These are phyloP conservation scores for Mesochorus sp. DNA, from an alignment of 2,888 invertebrate genomes.

Conservation along the genomic window DNA sequence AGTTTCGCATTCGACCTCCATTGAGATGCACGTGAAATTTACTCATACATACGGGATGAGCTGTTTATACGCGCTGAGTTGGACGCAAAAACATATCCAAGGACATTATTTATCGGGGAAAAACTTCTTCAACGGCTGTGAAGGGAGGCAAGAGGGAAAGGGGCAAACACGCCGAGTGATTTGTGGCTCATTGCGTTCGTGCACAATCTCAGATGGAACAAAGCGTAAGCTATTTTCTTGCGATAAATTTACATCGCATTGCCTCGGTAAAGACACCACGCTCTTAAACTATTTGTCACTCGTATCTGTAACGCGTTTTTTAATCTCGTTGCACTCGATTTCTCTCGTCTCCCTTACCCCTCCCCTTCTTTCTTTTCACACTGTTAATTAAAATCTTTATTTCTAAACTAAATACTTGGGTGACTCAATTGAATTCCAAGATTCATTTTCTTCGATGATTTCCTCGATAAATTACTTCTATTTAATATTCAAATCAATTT, in stretches of 20 bases:
- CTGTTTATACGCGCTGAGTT: background rate
- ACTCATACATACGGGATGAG: background rate
- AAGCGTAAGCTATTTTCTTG: constrained; percentile 25
- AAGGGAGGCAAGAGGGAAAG: no score
- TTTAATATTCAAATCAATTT: no score
- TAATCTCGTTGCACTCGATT: background rate
- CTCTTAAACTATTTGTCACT: constrained; percentile 26
- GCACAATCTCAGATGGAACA: background rate
- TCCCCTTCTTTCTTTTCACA: no score
- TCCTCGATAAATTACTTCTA: no score
- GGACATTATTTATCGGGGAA: constrained; percentile 24
- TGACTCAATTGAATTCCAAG: no score
- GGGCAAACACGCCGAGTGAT: constrained; percentile 13
- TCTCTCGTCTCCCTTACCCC: no score
- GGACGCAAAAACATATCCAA: background rate
- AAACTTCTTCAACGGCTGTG: no score
- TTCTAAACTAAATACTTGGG: no score
- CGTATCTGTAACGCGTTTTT: constrained; percentile 2
- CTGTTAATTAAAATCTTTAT: no score
- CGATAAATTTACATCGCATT: constrained; percentile 35
- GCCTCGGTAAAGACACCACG: background rate
- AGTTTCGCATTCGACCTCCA: background rate
- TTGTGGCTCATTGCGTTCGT: background rate
- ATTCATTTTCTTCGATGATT: no score
- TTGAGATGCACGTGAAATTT: background rate